Evolutionary conservation across 2,888 invertebrate species (phyloP).

Genomic region (Argynnis bischoffii): DNA sequence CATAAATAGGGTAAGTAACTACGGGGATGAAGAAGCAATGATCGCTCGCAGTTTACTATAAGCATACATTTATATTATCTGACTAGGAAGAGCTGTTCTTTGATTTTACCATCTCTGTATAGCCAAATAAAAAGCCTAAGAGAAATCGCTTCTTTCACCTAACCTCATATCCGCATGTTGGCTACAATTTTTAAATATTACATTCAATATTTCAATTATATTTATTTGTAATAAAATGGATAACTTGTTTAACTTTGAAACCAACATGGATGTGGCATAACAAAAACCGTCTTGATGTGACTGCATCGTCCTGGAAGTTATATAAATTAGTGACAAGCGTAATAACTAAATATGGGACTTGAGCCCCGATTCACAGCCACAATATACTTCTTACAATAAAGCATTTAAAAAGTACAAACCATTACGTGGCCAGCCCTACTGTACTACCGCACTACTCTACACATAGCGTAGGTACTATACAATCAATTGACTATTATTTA

Average conservation of each 20-base stretch:
- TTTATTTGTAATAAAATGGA: neutral
- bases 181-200: neutral
- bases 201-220: too few species aligned
- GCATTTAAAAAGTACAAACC: slow-evolving; percentile 71
- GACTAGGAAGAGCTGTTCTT: slow-evolving; percentile 63
- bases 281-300: neutral
- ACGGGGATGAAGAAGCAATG: slow-evolving; percentile 40
- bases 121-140: slow-evolving; percentile 50
- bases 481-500: slow-evolving; percentile 73
- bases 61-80: slow-evolving; percentile 54
- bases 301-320: slow-evolving; percentile 45
- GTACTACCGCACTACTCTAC: slow-evolving; percentile 27
- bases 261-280: neutral
- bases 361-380: slow-evolving; percentile 77
- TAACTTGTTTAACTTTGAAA: neutral
- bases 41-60: slow-evolving; percentile 39
- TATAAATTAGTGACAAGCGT: slow-evolving; percentile 77
- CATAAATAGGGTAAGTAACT: slow-evolving; percentile 42
- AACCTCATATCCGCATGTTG: neutral
- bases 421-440: slow-evolving; percentile 57
- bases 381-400: slow-evolving; percentile 73
- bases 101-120: slow-evolving; percentile 50
- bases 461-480: slow-evolving; percentile 43
- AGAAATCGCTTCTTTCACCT: slow-evolving; percentile 34
- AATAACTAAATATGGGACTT: slow-evolving; percentile 66